phyloP scores from a whole-genome alignment of 2,797 vertebrate genomes.

The Enteromius treurensis region DNA sequence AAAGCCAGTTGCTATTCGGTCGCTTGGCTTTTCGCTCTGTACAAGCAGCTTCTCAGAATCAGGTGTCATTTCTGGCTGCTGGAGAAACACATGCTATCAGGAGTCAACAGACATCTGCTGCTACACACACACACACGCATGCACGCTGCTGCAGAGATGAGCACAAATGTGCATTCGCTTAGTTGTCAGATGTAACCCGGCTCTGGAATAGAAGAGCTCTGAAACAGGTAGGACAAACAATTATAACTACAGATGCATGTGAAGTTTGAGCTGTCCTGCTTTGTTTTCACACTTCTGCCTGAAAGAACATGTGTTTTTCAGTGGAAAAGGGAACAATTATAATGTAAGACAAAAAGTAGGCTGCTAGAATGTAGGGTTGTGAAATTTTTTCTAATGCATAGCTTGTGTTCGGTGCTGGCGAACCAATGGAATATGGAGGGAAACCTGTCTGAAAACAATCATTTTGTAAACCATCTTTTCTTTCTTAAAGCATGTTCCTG shows the following conservation, averaged over 20 bases:
- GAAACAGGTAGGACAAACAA: constrained; percentile 57
- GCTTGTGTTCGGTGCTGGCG: background rate
- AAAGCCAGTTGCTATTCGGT: constrained; percentile 47
- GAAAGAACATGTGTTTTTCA: background rate
- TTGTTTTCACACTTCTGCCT: background rate
- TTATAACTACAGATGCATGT: constrained; percentile 2
- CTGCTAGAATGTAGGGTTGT: background rate
- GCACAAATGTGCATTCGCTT: constrained; percentile 26
- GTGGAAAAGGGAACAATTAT: background rate
- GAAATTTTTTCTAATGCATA: background rate
- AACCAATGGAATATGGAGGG: background rate
- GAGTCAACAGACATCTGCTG: constrained; percentile 59
- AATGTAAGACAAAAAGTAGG: background rate
- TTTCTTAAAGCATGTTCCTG: background rate
- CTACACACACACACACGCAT: constrained; percentile 26
- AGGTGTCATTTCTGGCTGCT: constrained; percentile 61
- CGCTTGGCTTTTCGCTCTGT: constrained; percentile 35
- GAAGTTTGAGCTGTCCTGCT: background rate
- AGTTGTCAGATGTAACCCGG: constrained; percentile 48
- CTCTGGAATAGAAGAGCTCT: constrained; percentile 54
- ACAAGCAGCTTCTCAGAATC: constrained; percentile 64
- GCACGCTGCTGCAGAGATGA: constrained; percentile 56
- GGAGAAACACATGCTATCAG: constrained; percentile 62
- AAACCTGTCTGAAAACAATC: constrained; percentile 15
- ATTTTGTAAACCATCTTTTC: background rate